A percentile compares a stretch with the other conserved stretches of the same genome.
phyloP scores from a whole-genome alignment of 1,140 invertebrate species.

The Drosophila varians region DNA sequence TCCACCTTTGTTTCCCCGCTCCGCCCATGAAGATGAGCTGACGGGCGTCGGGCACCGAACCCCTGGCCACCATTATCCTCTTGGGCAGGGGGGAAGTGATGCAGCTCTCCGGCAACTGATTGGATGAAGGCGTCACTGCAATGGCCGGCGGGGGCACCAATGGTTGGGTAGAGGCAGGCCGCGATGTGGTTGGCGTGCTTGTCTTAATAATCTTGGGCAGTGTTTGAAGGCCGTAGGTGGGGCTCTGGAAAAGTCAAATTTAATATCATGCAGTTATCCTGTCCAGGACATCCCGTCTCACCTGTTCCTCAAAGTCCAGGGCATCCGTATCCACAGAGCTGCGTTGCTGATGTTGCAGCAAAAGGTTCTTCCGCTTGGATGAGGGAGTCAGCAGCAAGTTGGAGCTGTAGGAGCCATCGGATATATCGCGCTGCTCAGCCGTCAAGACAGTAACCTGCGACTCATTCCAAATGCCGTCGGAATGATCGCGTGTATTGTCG shows the following conservation, averaged over 20 bases:
- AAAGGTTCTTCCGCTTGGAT: constrained; percentile 89
- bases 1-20: constrained; percentile 58
- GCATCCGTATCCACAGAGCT: constrained; percentile 93
- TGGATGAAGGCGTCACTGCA: constrained; percentile 59
- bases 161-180: constrained; percentile 32
- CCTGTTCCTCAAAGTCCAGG: constrained; percentile 89
- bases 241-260: constrained; percentile 44
- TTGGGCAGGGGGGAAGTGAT: constrained; percentile 59
- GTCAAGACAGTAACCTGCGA: constrained; percentile 92
- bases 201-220: constrained; percentile 66
- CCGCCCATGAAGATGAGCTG: constrained; percentile 58
- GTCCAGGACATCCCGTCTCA: constrained; percentile 37
- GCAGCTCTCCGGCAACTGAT: constrained; percentile 22
- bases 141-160: constrained; percentile 46
- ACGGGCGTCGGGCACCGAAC: constrained; percentile 61
- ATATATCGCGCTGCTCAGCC: constrained; percentile 84
- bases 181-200: constrained; percentile 52
- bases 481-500: constrained; percentile 90
- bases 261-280: no score
- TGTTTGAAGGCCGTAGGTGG: constrained; percentile 72
- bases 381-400: constrained; percentile 88
- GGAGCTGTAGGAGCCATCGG: constrained; percentile 84
- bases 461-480: constrained; percentile 94
- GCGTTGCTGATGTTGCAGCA: constrained; percentile 92
- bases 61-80: constrained; percentile 45